Conservation (phyloP, 2,113 vertebrate species). For the Elephantulus edwardii region DNA sequence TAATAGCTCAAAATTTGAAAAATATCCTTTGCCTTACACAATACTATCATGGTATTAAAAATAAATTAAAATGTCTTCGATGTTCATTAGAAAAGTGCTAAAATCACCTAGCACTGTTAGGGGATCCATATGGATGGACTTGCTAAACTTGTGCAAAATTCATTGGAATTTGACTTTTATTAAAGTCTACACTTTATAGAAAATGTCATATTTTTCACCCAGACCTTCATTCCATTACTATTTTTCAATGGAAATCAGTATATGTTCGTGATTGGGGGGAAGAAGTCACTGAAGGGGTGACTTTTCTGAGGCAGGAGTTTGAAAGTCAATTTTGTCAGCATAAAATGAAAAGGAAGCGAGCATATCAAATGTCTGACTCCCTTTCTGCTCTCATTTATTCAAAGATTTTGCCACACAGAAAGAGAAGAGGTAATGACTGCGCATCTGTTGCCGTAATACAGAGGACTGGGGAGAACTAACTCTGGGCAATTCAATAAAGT, state of each 20-base stretch:
- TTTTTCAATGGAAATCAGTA: constrained; percentile 31
- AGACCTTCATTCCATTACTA: constrained; percentile 61
- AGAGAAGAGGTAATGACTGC: constrained; percentile 31
- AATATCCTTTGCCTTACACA: background rate
- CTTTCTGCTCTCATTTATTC: constrained; percentile 44
- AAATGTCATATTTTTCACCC: constrained; percentile 69
- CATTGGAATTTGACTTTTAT: constrained; percentile 65
- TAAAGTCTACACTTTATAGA: constrained; percentile 72
- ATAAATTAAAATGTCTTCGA: constrained; percentile 53
- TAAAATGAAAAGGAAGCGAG: constrained; percentile 41
- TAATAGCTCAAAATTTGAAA: background rate
- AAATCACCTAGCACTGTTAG: constrained; percentile 66
- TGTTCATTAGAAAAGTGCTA: constrained; percentile 65
- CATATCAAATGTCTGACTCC: constrained; percentile 16
- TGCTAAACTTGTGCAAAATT: constrained; percentile 61
- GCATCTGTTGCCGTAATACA: constrained; percentile 64
- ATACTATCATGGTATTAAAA: background rate
- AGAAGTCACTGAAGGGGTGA: background rate
- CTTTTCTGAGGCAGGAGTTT: constrained; percentile 64
- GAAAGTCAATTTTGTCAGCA: constrained; percentile 54
- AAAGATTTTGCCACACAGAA: constrained; percentile 14
- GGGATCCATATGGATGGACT: constrained; percentile 63
- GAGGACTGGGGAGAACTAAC: constrained; percentile 70
- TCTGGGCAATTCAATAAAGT: constrained; percentile 80
- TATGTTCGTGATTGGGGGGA: background rate